phyloP scores from a whole-genome alignment of 2,888 invertebrate genomes.

The Limnephilus lunatus region DNA sequence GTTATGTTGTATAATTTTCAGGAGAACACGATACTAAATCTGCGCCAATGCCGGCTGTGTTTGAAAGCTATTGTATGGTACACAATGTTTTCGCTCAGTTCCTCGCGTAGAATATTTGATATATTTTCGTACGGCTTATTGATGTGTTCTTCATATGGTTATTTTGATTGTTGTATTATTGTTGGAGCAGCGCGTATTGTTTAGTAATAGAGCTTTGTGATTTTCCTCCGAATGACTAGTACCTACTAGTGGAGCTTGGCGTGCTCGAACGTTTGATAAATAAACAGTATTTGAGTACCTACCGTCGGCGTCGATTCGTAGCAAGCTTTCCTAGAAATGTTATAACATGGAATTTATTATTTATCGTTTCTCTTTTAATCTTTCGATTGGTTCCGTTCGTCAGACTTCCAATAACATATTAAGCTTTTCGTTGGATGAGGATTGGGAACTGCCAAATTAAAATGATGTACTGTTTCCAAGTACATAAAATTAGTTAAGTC shows the following conservation, averaged over 20 bases:
- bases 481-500: constrained; percentile 29
- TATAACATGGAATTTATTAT: background rate
- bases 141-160: constrained; percentile 9
- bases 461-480: constrained; percentile 2
- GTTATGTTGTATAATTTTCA: background rate
- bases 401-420: background rate
- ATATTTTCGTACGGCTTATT: background rate
- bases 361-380: background rate
- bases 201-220: background rate
- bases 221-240: background rate
- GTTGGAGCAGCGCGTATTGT: background rate
- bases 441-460: background rate
- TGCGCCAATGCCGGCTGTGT: background rate
- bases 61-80: background rate
- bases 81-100: background rate
- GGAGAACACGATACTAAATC: background rate
- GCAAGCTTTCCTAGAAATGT: background rate
- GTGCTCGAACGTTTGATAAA: background rate
- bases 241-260: background rate
- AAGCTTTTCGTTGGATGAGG: background rate
- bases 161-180: constrained; percentile 27
- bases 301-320: background rate
- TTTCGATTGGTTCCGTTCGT: background rate
- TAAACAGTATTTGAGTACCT: background rate
- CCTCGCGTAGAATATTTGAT: background rate